Percentiles rank a stretch among this genome's conserved stretches.
phyloP scores from a whole-genome alignment of 2,888 invertebrate genomes.

The Nemotelus nigrinus region DNA sequence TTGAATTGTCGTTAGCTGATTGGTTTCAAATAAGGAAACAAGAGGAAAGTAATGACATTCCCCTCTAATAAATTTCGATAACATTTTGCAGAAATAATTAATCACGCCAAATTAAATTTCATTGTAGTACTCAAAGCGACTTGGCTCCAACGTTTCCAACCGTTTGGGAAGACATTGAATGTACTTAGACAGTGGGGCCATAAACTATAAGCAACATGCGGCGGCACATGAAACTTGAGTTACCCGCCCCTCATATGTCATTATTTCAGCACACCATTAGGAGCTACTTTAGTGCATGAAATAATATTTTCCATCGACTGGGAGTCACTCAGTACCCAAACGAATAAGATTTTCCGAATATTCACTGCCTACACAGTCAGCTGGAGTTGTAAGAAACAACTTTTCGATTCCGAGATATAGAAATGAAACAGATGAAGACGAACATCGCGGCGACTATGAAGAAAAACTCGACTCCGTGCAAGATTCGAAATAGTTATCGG shows the following conservation, averaged over 20 bases:
- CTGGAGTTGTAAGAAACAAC: too few relatives aligned
- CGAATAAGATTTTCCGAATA: too few relatives aligned
- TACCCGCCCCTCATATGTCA: slow-evolving; percentile 47
- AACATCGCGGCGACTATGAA: background rate
- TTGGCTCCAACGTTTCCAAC: slow-evolving; percentile 37
- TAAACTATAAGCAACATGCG: slow-evolving; percentile 38
- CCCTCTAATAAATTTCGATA: background rate
- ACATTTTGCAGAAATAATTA: slow-evolving; percentile 46
- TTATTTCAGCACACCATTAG: slow-evolving; percentile 49
- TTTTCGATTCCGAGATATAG: background rate
- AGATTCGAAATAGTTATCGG: slow-evolving; percentile 46
- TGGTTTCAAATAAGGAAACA: too few relatives aligned
- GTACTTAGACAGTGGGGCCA: slow-evolving; percentile 8
- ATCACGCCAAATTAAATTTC: slow-evolving; percentile 47
- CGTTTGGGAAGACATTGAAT: slow-evolving; percentile 23
- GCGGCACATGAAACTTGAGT: slow-evolving; percentile 39
- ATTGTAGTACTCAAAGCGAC: slow-evolving; percentile 14
- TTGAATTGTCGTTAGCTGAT: too few relatives aligned
- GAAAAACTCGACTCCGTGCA: slow-evolving; percentile 39
- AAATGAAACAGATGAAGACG: background rate
- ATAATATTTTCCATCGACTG: slow-evolving; percentile 46
- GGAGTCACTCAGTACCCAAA: too few relatives aligned
- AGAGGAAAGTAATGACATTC: too few relatives aligned
- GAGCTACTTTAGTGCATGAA: slow-evolving; percentile 48
- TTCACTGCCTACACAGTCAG: too few relatives aligned